Evolutionary conservation across 2,113 vertebrate species (phyloP).

Genomic region (Clarias gariepinus): DNA sequence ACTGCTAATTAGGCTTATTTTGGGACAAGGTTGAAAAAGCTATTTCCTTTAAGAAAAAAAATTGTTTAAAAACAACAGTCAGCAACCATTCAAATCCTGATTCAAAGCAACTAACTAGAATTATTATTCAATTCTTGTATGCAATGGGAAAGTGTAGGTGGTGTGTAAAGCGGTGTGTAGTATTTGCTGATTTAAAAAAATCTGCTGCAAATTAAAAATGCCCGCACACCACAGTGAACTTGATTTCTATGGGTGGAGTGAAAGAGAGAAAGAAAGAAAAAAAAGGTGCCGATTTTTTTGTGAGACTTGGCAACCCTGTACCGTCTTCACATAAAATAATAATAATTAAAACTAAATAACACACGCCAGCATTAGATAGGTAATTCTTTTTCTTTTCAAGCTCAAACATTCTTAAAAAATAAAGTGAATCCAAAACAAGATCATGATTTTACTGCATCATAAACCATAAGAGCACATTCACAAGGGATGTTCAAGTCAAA

Average conservation of each 20-base stretch:
- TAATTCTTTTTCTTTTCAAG: background rate
- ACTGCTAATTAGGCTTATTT: background rate
- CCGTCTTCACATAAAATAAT: background rate
- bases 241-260: background rate
- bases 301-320: background rate
- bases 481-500: background rate
- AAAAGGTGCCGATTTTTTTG: background rate
- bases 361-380: background rate
- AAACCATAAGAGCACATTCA: background rate
- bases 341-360: background rate
- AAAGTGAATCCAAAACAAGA: background rate
- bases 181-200: no score
- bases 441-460: no score
- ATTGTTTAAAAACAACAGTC: no score
- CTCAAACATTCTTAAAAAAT: background rate
- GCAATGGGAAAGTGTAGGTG: background rate
- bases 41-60: background rate
- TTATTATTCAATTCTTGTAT: background rate
- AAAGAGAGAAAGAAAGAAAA: no score
- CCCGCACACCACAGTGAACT: background rate
- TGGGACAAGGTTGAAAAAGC: background rate
- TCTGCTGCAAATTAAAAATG: background rate
- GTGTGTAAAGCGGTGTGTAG: no score
- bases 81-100: background rate
- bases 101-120: background rate